Conservation (phyloP, 2,888 invertebrate genomes). For the Tachystola acroxantha region DNA sequence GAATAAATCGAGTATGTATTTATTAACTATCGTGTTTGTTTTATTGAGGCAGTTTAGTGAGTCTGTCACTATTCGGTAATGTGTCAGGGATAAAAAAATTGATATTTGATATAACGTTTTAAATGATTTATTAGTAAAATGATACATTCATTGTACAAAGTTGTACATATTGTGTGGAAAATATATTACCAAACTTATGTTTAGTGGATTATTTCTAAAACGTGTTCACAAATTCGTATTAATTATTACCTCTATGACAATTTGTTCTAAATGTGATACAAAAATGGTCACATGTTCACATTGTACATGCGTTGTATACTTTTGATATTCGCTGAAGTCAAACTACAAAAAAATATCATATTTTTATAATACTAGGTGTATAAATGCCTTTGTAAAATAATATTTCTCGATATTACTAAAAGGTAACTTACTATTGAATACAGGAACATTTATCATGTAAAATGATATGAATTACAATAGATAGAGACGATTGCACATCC, state of each 20-base stretch:
- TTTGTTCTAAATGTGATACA: no score
- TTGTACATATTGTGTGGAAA: constrained; percentile 40
- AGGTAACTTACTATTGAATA: no score
- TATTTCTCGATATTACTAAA: no score
- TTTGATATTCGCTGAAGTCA: no score
- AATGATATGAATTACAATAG: no score
- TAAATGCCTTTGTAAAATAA: no score
- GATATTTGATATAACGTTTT: not conserved
- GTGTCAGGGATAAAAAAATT: not conserved
- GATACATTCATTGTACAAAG: constrained; percentile 39
- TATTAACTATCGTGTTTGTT: not conserved
- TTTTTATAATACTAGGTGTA: no score
- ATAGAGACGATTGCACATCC: no score
- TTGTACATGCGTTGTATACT: no score
- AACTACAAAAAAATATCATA: no score
- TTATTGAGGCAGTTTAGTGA: not conserved
- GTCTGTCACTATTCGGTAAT: not conserved
- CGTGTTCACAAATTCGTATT: constrained; percentile 2
- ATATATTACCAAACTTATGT: constrained; percentile 29
- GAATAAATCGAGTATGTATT: not conserved
- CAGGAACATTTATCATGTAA: no score
- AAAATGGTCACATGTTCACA: no score
- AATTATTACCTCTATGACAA: not conserved
- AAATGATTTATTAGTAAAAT: constrained; percentile 17
- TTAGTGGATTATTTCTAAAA: constrained; percentile 2